A percentile compares a stretch with the other conserved stretches of the same genome.
Conservation (phyloP, 1,140 invertebrate genomes). For the Coenobita brevimanus region DNA sequence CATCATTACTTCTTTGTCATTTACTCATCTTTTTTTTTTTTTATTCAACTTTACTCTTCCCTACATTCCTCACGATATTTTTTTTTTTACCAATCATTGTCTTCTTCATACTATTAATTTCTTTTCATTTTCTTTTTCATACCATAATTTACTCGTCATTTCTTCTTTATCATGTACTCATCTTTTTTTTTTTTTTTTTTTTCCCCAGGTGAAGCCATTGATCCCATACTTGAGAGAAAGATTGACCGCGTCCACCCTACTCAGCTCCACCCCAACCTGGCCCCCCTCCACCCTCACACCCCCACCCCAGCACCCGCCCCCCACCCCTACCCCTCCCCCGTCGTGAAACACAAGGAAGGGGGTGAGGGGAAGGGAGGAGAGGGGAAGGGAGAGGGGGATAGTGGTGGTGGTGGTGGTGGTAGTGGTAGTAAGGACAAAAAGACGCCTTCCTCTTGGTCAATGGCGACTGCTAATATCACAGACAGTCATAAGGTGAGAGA, state of each 20-base stretch:
- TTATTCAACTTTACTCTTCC: too few species aligned
- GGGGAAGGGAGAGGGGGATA: not conserved
- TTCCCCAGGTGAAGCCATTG: conserved; percentile 45
- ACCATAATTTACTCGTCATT: too few species aligned
- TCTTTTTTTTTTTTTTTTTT: not conserved
- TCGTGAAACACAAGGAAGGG: not conserved
- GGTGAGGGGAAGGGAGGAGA: not conserved
- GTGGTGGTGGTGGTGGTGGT: not conserved
- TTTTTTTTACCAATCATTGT: too few species aligned
- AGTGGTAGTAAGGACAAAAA: not conserved
- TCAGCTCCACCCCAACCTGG: not conserved
- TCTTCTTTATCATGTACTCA: too few species aligned
- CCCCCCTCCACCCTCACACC: not conserved
- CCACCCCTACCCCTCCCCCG: not conserved
- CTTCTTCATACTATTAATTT: too few species aligned
- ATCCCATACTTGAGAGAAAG: conserved; percentile 33
- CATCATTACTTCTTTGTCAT: too few species aligned
- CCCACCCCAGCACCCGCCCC: not conserved
- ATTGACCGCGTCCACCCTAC: not conserved
- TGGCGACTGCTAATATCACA: conserved; percentile 51
- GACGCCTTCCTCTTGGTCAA: conserved; percentile 35
- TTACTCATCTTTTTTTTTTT: too few species aligned
- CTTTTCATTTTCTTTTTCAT: too few species aligned
- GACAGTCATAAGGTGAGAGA: conserved; percentile 51
- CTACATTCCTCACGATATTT: too few species aligned